Base-by-base conservation (phyloP, 1,140 invertebrate species). In the Drosophila trapezifrons region DNA sequence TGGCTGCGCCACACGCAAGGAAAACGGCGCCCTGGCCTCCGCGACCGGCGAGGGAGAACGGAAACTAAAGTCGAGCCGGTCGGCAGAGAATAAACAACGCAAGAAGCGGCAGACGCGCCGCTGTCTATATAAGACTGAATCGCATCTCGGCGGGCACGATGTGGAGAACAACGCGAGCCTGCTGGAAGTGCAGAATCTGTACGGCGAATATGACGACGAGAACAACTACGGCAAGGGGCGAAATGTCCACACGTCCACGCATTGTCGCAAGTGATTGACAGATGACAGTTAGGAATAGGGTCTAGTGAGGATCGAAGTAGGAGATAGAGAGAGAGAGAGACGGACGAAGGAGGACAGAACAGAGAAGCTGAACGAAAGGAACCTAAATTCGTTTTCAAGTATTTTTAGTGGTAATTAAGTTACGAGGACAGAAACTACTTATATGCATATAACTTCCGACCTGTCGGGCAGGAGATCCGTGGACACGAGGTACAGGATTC, bases 101-200 rank as follows among this genome's bases (percentile, higher is more conserved):
- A 84, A 74, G 54, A 75, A 73, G 72, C 81, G 90, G 43, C 79
- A 80, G 7, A 76, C 84, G 18, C 81, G 90, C 64, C 90, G 90
- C 65, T 89, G 86, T 66, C 77, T 91, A 51, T 76, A 89, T 78
- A 90, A 91, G 90, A 91, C 90, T 91, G 90, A 91, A 69, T 45
- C 66, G 66, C 45, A 73, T 37, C 69, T 73, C 45, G 65, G 75
- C 58, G 75, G 67, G 35, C 69, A 76, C 54, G 77, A 90, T 64
- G 81, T 85, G 56, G 86, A 85, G 49, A 91, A 90, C 66, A 90
- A 87, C 66, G 80, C 87, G 38, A 86, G 75, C 67, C 91, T 85
- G 63, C 67, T 85, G 32, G 78, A 81, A 49, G 75, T 91, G 80
- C 67, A 87, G 20, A 78, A 74, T 55, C 71, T 79, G 51, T 90